Evolutionary conservation across 2,113 vertebrate species (phyloP).

Genomic region (Pithys albifrons): DNA sequence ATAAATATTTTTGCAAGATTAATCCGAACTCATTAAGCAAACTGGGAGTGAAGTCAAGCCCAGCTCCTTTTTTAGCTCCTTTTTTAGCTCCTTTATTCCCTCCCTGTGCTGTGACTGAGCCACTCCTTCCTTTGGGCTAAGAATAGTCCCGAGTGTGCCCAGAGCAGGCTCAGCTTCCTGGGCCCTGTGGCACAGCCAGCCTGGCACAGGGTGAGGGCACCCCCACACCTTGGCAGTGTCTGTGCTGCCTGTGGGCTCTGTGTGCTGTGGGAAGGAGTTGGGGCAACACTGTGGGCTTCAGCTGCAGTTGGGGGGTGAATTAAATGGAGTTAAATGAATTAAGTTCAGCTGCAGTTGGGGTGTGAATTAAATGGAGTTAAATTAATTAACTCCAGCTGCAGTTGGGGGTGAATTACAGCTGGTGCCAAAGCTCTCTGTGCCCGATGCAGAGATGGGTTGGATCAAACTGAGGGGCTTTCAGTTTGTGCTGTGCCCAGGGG

Average conservation of each 20-base stretch:
- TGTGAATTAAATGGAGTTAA: background rate
- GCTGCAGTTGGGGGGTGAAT: too few species aligned
- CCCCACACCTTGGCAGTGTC: background rate
- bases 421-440: background rate
- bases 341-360: too few species aligned
- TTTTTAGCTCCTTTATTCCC: slow-evolving; percentile 62
- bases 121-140: slow-evolving; percentile 47
- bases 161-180: slow-evolving; percentile 40
- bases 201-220: background rate
- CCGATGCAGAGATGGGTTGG: rapidly evolving
- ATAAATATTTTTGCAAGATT: background rate
- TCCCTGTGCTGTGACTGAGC: background rate
- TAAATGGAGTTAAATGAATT: background rate
- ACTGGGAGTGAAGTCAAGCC: slow-evolving; percentile 12
- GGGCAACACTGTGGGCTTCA: background rate
- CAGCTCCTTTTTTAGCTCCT: background rate
- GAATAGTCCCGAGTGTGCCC: slow-evolving; percentile 44
- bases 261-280: too few species aligned
- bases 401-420: background rate
- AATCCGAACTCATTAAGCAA: background rate
- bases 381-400: background rate
- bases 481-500: background rate
- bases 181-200: background rate
- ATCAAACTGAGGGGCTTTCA: too few species aligned
- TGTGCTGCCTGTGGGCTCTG: too few species aligned